Conservation (phyloP, 2,888 invertebrate species). For the Megaustenia siamemsis region DNA sequence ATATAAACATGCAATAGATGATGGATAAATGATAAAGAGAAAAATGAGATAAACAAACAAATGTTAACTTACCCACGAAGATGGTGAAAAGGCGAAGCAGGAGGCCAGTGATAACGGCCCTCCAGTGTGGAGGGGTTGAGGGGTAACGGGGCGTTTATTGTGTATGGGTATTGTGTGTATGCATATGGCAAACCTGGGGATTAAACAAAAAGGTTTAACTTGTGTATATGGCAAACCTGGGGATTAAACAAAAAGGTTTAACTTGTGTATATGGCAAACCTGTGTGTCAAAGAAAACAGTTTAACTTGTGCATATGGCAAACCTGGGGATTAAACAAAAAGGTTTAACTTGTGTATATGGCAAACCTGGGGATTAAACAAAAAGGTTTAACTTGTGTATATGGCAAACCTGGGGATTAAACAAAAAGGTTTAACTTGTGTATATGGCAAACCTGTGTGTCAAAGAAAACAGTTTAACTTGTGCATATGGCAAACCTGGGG, state of each 20-base stretch:
- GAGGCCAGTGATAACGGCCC: slow-evolving; percentile 82
- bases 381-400: no score
- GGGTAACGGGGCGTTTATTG: slow-evolving; percentile 84
- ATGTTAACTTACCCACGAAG: slow-evolving; percentile 77
- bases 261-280: slow-evolving; percentile 38
- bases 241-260: background rate
- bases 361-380: no score
- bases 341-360: no score
- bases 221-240: slow-evolving; percentile 37
- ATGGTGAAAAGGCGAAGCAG: slow-evolving; percentile 76
- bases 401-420: no score
- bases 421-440: no score
- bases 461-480: no score
- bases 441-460: no score
- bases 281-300: slow-evolving; percentile 4
- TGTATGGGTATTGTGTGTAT: slow-evolving; percentile 64
- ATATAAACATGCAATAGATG: background rate
- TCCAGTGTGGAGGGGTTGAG: slow-evolving; percentile 83
- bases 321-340: slow-evolving; percentile 21
- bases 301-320: slow-evolving; percentile 36
- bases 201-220: no score
- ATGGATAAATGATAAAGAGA: no score
- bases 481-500: no score
- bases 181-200: slow-evolving; percentile 33
- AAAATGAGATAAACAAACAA: background rate